Evolutionary conservation across 2,888 invertebrate genomes (phyloP).

Genomic region (Nipponacmea schrenckii): DNA sequence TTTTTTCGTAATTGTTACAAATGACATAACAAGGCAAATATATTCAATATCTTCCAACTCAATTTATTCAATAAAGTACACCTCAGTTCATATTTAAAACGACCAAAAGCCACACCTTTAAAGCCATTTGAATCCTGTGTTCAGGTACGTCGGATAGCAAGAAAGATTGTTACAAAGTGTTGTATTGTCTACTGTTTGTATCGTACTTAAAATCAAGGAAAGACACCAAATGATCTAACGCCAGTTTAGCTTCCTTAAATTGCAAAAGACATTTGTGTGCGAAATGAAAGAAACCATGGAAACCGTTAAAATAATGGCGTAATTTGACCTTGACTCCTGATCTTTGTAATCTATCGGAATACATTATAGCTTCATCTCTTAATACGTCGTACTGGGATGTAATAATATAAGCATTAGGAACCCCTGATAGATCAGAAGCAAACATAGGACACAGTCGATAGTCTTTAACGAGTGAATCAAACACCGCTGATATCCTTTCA

Average conservation of each 20-base stretch:
- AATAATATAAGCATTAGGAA: constrained; percentile 64
- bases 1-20: too few relatives aligned
- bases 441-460: constrained; percentile 64
- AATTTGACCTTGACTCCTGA: constrained; percentile 54
- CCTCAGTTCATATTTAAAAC: too few relatives aligned
- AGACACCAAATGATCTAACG: constrained; percentile 40
- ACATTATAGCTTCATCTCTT: constrained; percentile 67
- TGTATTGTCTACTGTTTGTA: too few relatives aligned
- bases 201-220: constrained; percentile 31
- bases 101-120: too few relatives aligned
- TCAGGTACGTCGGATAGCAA: too few relatives aligned
- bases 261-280: constrained; percentile 44
- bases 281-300: constrained; percentile 58
- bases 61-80: too few relatives aligned
- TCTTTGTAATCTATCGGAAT: constrained; percentile 58
- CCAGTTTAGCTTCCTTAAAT: constrained; percentile 40
- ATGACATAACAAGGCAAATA: too few relatives aligned
- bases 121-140: too few relatives aligned
- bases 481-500: constrained; percentile 34
- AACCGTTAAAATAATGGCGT: constrained; percentile 52
- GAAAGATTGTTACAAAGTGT: too few relatives aligned
- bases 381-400: constrained; percentile 67
- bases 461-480: constrained; percentile 38
- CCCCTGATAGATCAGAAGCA: constrained; percentile 46
- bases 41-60: too few relatives aligned